phyloP scores from a whole-genome alignment of 2,797 vertebrate genomes.

The Acrocephalus scirpaceus region DNA sequence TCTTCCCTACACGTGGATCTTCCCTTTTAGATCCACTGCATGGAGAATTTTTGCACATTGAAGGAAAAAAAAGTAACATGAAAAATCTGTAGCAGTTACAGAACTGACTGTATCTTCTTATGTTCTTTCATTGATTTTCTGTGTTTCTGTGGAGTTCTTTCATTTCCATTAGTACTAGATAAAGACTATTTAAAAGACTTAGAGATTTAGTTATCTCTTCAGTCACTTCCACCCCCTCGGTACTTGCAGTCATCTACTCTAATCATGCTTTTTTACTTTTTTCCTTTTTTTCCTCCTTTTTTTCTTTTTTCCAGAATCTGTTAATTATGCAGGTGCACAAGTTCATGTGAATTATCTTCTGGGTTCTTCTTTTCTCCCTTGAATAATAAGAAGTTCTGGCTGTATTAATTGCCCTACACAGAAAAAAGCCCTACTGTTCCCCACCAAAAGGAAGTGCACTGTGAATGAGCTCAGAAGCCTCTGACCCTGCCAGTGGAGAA shows the following conservation, averaged over 20 bases:
- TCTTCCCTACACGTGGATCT: not conserved
- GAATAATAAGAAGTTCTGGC: not conserved
- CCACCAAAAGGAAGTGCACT: not conserved
- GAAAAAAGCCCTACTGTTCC: not conserved
- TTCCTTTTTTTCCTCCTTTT: not conserved
- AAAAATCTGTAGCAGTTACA: not conserved
- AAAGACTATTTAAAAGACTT: not conserved
- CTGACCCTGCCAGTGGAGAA: not conserved
- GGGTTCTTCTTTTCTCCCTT: rapidly evolving
- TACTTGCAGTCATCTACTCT: not conserved
- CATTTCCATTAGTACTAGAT: not conserved
- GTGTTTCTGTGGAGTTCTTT: not conserved
- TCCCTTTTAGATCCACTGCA: not conserved
- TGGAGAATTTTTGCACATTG: not conserved
- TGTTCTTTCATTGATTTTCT: not conserved
- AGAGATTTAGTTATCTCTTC: not conserved
- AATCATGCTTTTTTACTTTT: not conserved
- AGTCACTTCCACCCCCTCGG: not conserved
- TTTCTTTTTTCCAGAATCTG: not conserved
- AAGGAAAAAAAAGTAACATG: not conserved
- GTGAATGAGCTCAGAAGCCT: constrained; percentile 7
- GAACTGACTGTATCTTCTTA: not conserved
- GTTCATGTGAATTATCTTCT: not conserved
- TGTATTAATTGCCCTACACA: not conserved
- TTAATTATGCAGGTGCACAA: not conserved